Base-by-base conservation (phyloP, 2,113 vertebrate species). In the Marmota flaviventris region DNA sequence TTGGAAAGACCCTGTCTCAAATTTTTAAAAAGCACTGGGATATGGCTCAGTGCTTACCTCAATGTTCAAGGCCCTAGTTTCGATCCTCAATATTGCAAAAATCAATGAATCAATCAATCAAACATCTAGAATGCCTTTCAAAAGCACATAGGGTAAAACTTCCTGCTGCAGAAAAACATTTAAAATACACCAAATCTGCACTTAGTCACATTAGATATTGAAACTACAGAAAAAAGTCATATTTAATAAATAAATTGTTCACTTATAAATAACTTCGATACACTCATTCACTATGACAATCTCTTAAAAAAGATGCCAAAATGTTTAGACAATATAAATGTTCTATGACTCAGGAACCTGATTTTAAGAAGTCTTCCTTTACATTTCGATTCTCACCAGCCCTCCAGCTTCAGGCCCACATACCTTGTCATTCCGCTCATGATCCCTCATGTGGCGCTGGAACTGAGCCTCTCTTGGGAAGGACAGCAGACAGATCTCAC, bases 341-440 rank as follows among this genome's bases (percentile, higher is more conserved):
- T 34, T 56, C 73, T 42, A 29, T 20, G 51, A 56, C 12, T 65
- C 20, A 88, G 61, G 37, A 39, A 11, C 8, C 51, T 22, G 18
- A 16, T n/a, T 11, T 29, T 14, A 11, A 39, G 29, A 61, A n/a
- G 56, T 39, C 17, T 2, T 61, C 24, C 48, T 82, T 48, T 22
- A 9, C 20, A 18, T 9, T 42, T 8, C 27, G 77, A 77, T 76
- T 67, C 4, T 9, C 2, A 45, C 63, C 75, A 34, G 51, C 72
- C 13, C 73, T 88, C 37, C 32, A 77, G 56, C 37, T 72, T 42
- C 84, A 89, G 32, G 61, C 85, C 92, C 77, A 94, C 98, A 84
- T 97, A 99, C 99, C 99, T 99, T 99, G 97, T 99, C 99, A 96
- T 99, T 99, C 95, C 98, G 98, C 98, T 99, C 99, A 98, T 99